Evolutionary conservation across 2,888 invertebrate genomes (phyloP), one percentile per base, ranked within the genome.

Genomic region (Hermaeophaga mercurialis): DNA sequence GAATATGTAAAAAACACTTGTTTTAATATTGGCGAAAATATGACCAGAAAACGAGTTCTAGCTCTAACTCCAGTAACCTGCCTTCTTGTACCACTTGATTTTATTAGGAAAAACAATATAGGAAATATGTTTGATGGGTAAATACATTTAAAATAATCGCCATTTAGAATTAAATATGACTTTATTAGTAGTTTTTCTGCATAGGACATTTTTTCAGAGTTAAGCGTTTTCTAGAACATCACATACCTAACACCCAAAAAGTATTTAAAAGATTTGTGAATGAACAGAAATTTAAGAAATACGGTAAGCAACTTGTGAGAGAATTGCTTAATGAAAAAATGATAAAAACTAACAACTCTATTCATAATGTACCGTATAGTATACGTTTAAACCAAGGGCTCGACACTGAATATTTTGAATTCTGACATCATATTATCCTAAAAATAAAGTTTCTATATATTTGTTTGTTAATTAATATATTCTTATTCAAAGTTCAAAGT

Each of bases 1-100:
- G 79, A 80, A 47, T 79, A 84, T 60, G 80, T 80, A 24, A 79
- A 82, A 33, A 84, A 85, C 0, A 82, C 85, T 0, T 84, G 84
- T 62, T 90, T 90, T 65, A 87, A 88, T 3, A 79, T 90, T 34
- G 89, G 89, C 0, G 90, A 90, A 72, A 80, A 82, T 56, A 64
- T 76, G 54, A 77, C 81, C 1, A 84, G 87, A 70, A 82, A 89
- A 9, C 81, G 87, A 3, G 83, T 90, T 18, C 80, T 89, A 46
- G 86, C 90, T 0, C 71, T 82, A 34, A 84, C 82, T 0, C 81
- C 81, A 0, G 84, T 86, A 3, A 82, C 83, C 63, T 89, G 89
- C 64, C 79, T 90, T 69, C 74, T 88, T 28, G 74, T 90, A 54
- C 90, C 90, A 0, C 82, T 84, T 58, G 85, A 85, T 67, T 90